These are phyloP conservation scores for Bombylius major DNA, from an alignment of 2,888 invertebrate species.

Conservation along the genomic window DNA sequence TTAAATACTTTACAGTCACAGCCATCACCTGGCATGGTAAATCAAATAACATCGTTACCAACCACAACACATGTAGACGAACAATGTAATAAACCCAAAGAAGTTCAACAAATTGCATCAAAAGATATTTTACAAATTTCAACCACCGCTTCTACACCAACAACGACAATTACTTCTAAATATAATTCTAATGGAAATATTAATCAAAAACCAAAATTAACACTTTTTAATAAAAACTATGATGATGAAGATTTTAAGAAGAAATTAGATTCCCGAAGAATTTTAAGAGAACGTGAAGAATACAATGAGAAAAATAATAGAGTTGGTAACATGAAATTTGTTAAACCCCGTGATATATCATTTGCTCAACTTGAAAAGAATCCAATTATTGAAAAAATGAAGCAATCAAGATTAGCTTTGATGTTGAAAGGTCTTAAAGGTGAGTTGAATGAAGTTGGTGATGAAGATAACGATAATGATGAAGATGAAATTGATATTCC, in stretches of 20 bases:
- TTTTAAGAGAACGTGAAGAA: background rate
- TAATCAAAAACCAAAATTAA: conserved; percentile 18
- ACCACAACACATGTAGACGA: conserved; percentile 1
- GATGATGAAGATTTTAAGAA: conserved; percentile 10
- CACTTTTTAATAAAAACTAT: conserved; percentile 29
- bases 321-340: conserved; percentile 27
- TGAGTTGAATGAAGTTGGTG: conserved; percentile 27
- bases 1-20: background rate
- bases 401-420: conserved; percentile 31
- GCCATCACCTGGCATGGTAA: background rate
- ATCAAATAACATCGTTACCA: conserved; percentile 6
- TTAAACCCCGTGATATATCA: conserved; percentile 29
- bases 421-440: conserved; percentile 33
- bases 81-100: background rate
- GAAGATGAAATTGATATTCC: background rate
- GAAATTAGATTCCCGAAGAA: background rate
- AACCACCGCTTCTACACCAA: background rate
- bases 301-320: conserved; percentile 19
- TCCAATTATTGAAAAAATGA: conserved; percentile 25
- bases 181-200: background rate
- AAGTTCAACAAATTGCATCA: background rate
- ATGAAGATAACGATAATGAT: conserved; percentile 1
- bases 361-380: conserved; percentile 18
- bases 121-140: no score
- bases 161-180: background rate